Base-by-base conservation (phyloP, 2,888 invertebrate species). In the Meta bourneti region DNA sequence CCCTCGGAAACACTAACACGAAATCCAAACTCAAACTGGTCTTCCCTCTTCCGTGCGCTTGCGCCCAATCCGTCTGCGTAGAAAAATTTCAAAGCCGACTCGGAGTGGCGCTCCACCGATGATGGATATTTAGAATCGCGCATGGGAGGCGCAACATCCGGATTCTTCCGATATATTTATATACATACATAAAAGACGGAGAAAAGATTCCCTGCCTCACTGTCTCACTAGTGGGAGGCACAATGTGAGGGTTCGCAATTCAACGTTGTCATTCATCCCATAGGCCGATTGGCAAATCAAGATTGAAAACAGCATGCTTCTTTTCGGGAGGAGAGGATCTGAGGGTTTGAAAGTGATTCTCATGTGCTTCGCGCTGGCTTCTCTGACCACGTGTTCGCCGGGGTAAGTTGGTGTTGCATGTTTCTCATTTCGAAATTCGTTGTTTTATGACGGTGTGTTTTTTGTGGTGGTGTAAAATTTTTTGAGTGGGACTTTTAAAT, bases 111-210 rank as follows among this genome's bases (percentile, higher is more conserved):
- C 72, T 48, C 16, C 19, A 52, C 75, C 70, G 89, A 77, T 89
- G 89, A 89, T 89, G 77, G 89, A 89, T 82, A 89, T 82, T 82
- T 89, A 74, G 82, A 82, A 82, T 61, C 82, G 89, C 89, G 89
- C 87, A 87, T 80, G 87, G 71, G 71, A 72, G 77, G 80, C 87
- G 79, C 89, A 77, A 80, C 52, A 82, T 82, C 82, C 77, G 82
- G 82, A 54, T 74, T 81, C 74, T 13, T 75, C 61, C 81, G 51
- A 81, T 89, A 89, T 89, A 89, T 82, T 77, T 69, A 89, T 74
- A 78, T 61, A 86, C 49, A n/a, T 19, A 69, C 78, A 86, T 86
- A 86, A 86, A 78, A 77, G 86, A 78, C 78, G 19, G 69, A n/a
- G 86, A n/a, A 20, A 70, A 61, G 77, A 51, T 49, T 86, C 70